These are phyloP conservation scores for Cylas formicarius DNA, from an alignment of 1,140 invertebrate species.

Conservation along the genomic window DNA sequence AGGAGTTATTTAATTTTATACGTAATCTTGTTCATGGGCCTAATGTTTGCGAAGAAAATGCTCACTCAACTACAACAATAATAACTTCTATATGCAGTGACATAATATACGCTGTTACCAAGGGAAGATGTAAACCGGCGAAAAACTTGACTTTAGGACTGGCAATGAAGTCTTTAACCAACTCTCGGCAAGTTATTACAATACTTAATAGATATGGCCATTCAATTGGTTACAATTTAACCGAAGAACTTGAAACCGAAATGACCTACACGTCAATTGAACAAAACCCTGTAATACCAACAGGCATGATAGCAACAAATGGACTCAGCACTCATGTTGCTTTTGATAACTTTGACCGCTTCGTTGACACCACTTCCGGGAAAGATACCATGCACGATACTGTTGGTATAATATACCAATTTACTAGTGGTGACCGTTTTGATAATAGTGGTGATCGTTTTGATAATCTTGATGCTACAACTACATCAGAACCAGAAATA, in stretches of 20 bases:
- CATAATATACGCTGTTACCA: constrained; percentile 33
- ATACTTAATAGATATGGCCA: constrained; percentile 40
- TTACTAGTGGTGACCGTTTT: constrained; percentile 5
- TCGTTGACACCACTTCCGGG: constrained; percentile 40
- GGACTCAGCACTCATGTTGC: constrained; percentile 36
- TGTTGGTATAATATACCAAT: constrained; percentile 43
- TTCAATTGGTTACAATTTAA: constrained; percentile 34
- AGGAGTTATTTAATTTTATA: no score
- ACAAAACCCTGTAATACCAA: no score
- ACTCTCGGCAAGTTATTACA: constrained; percentile 31
- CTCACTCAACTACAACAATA: constrained; percentile 13
- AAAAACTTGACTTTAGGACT: constrained; percentile 35
- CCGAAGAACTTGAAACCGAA: constrained; percentile 38
- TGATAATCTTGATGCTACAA: constrained; percentile 9
- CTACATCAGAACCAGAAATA: constrained; percentile 8
- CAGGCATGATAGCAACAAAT: constrained; percentile 23
- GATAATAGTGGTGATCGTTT: no score
- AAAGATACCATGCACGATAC: constrained; percentile 45
- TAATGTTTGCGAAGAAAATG: no score
- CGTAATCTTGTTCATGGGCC: no score
- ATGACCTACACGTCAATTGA: constrained; percentile 23
- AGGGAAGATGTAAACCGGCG: constrained; percentile 29
- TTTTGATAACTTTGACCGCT: constrained; percentile 45
- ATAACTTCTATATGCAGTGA: constrained; percentile 36
- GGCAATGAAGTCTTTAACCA: constrained; percentile 37